These are phyloP conservation scores for Automeris io DNA, from an alignment of 2,888 invertebrate species.

Conservation along the genomic window DNA sequence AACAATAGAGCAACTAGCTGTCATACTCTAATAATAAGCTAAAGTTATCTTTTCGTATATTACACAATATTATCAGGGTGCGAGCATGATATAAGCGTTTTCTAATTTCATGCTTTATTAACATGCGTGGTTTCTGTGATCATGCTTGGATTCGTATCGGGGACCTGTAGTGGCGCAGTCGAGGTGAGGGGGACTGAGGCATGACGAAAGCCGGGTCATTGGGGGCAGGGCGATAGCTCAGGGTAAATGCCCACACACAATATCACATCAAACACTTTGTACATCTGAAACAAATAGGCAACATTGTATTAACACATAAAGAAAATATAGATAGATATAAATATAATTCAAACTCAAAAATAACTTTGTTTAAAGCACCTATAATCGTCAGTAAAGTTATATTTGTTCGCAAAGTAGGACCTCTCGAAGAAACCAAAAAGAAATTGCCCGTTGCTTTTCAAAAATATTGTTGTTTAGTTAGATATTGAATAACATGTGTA, in stretches of 20 bases:
- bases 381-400: too few relatives aligned
- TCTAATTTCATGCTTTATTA: slow-evolving; percentile 1
- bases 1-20: too few relatives aligned
- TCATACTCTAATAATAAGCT: too few relatives aligned
- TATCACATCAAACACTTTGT: slow-evolving; percentile 74
- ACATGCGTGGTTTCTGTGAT: slow-evolving; percentile 15
- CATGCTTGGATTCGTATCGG: slow-evolving; percentile 52
- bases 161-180: slow-evolving; percentile 90
- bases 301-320: slow-evolving; percentile 5
- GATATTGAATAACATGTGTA: too few relatives aligned
- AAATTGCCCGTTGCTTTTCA: too few relatives aligned
- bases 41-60: too few relatives aligned
- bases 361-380: too few relatives aligned
- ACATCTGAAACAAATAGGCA: slow-evolving; percentile 66
- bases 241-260: slow-evolving; percentile 59
- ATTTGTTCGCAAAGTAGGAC: too few relatives aligned
- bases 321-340: slow-evolving; percentile 7
- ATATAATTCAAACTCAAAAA: too few relatives aligned
- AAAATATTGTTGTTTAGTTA: too few relatives aligned
- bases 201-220: slow-evolving; percentile 84
- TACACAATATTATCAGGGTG: background rate
- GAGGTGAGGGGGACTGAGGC: slow-evolving; percentile 82
- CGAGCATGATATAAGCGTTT: background rate
- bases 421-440: too few relatives aligned
- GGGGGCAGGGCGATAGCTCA: slow-evolving; percentile 64